These are phyloP conservation scores for Meloidogyne floridensis DNA, from an alignment of 1,140 invertebrate species.

Conservation along the genomic window DNA sequence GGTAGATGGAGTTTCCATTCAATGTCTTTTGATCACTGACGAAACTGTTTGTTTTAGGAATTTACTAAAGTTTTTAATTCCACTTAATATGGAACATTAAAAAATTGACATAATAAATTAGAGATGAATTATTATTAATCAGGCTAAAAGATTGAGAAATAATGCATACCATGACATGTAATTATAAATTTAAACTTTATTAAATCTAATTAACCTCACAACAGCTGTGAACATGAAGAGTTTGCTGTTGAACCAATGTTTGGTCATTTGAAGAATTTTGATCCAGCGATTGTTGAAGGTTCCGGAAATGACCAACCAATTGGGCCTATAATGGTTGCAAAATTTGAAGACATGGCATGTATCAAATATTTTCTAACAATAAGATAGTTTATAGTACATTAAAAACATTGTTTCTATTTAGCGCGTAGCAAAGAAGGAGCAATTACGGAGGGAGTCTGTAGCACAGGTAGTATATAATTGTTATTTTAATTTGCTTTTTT, in stretches of 20 bases:
- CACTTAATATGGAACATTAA: too few relatives aligned
- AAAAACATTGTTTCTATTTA: slow-evolving; percentile 41
- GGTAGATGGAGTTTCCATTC: slow-evolving; percentile 53
- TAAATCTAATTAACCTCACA: background rate
- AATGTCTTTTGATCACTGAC: slow-evolving; percentile 64
- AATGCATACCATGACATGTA: slow-evolving; percentile 65
- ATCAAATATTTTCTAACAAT: slow-evolving; percentile 1
- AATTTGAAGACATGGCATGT: slow-evolving; percentile 63
- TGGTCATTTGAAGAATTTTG: slow-evolving; percentile 49
- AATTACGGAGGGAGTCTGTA: slow-evolving; percentile 58
- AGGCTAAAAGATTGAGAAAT: slow-evolving; percentile 56
- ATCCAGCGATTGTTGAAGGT: slow-evolving; percentile 9
- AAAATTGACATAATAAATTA: too few relatives aligned
- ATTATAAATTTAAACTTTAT: slow-evolving; percentile 13
- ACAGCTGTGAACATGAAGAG: slow-evolving; percentile 60
- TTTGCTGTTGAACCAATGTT: slow-evolving; percentile 60
- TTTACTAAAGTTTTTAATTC: background rate
- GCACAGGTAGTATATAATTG: slow-evolving; percentile 37
- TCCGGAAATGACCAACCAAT: background rate
- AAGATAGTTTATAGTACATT: background rate
- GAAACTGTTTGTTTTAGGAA: slow-evolving; percentile 45
- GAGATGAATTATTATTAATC: background rate
- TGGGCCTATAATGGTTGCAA: slow-evolving; percentile 45
- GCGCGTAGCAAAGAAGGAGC: slow-evolving; percentile 64
- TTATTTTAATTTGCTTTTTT: background rate